Percentiles rank a stretch among this genome's conserved stretches.
Conservation (phyloP, 2,113 vertebrate species). For the Bothrops jararaca region DNA sequence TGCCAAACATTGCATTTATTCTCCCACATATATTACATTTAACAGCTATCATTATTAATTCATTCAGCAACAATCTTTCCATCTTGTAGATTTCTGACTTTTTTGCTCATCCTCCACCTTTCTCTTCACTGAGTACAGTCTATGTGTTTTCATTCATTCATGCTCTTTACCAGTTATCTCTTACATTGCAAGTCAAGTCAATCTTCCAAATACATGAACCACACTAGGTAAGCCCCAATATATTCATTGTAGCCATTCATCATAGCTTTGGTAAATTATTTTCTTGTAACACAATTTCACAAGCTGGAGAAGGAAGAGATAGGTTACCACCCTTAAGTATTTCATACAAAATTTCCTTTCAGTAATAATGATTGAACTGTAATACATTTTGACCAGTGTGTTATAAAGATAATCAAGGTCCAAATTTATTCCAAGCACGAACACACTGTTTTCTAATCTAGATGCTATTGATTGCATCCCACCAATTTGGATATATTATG, state of each 20-base stretch:
- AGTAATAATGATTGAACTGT: background rate
- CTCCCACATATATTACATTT: background rate
- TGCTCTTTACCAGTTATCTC: background rate
- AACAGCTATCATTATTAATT: background rate
- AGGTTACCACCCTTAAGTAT: background rate
- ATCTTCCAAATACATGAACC: background rate
- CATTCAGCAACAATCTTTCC: background rate
- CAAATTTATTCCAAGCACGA: background rate
- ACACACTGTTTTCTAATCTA: background rate
- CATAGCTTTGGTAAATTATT: background rate
- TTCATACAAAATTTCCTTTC: background rate
- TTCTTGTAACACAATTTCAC: background rate
- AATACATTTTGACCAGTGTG: background rate
- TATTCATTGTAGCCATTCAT: background rate
- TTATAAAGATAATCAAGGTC: background rate
- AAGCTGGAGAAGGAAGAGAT: background rate
- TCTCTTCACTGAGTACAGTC: background rate
- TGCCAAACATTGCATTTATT: background rate
- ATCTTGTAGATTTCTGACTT: background rate
- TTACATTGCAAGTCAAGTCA: background rate
- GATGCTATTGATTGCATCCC: background rate
- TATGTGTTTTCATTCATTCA: background rate
- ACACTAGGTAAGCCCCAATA: background rate
- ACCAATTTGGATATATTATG: background rate
- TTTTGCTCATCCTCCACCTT: background rate